phyloP scores from a whole-genome alignment of 1,140 invertebrate species.

The Eueides isabella region DNA sequence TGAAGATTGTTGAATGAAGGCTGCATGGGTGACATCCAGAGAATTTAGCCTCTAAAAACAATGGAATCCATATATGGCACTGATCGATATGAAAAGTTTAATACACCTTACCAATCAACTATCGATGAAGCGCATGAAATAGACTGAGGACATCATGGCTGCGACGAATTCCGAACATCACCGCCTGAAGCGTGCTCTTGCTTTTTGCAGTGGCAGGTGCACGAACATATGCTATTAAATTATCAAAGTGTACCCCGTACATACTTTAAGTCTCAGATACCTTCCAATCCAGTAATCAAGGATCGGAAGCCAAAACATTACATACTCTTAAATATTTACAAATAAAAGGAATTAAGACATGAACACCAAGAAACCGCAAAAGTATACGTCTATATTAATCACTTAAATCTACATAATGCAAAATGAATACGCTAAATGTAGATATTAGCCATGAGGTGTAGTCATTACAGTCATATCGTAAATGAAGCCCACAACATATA shows the following conservation, averaged over 20 bases:
- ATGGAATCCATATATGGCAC: constrained; percentile 10
- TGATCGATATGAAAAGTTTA: constrained; percentile 49
- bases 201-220: constrained; percentile 79
- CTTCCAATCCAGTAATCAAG: constrained; percentile 68
- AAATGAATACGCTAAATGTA: constrained; percentile 46
- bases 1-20: constrained; percentile 15
- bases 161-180: constrained; percentile 77
- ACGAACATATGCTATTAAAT: constrained; percentile 79
- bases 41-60: constrained; percentile 42
- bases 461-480: constrained; percentile 49
- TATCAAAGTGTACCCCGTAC: constrained; percentile 71
- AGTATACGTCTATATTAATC: constrained; percentile 35
- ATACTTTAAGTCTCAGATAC: constrained; percentile 58
- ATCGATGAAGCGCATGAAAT: constrained; percentile 78
- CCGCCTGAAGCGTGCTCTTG: constrained; percentile 75
- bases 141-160: constrained; percentile 63
- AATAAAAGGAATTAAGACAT: constrained; percentile 22
- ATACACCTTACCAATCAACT: constrained; percentile 78
- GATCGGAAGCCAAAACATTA: constrained; percentile 46
- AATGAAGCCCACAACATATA: constrained; percentile 70
- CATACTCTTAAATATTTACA: constrained; percentile 16
- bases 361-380: constrained; percentile 32
- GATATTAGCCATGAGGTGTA: constrained; percentile 35
- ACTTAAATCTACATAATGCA: constrained; percentile 34
- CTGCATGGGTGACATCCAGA: constrained; percentile 38